Conservation (phyloP, 2,888 invertebrate genomes). For the Chaitophorus viminalis region DNA sequence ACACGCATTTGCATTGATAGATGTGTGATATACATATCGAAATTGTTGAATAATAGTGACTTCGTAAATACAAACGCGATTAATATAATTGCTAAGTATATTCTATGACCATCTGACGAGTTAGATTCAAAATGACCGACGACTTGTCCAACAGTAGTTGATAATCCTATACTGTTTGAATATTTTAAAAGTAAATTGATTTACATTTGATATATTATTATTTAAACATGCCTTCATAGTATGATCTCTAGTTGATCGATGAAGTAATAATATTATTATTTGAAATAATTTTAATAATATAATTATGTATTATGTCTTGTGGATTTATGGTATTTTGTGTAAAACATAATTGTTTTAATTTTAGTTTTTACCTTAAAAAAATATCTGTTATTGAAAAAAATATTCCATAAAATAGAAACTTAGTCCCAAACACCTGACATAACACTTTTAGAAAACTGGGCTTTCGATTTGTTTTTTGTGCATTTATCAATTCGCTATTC, state of each 20-base stretch:
- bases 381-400: constrained; percentile 74
- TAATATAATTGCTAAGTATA: not conserved
- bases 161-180: not conserved
- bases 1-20: not conserved
- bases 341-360: too few species aligned
- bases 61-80: not conserved
- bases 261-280: too few species aligned
- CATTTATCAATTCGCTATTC: constrained; percentile 72
- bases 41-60: rapidly evolving
- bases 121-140: constrained; percentile 2
- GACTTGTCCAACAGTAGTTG: not conserved
- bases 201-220: too few species aligned
- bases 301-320: too few species aligned
- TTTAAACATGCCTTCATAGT: too few species aligned
- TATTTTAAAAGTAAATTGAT: too few species aligned
- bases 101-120: not conserved
- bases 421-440: constrained; percentile 73
- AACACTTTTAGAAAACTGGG: constrained; percentile 75
- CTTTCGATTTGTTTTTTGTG: constrained; percentile 69
- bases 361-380: constrained; percentile 72
- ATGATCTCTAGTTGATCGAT: too few species aligned
- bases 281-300: too few species aligned
- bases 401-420: constrained; percentile 74
- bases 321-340: too few species aligned
- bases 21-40: not conserved